Percentiles rank a stretch among this genome's conserved stretches.
Conservation (phyloP, 2,888 invertebrate species). For the Heliconius aoede region DNA sequence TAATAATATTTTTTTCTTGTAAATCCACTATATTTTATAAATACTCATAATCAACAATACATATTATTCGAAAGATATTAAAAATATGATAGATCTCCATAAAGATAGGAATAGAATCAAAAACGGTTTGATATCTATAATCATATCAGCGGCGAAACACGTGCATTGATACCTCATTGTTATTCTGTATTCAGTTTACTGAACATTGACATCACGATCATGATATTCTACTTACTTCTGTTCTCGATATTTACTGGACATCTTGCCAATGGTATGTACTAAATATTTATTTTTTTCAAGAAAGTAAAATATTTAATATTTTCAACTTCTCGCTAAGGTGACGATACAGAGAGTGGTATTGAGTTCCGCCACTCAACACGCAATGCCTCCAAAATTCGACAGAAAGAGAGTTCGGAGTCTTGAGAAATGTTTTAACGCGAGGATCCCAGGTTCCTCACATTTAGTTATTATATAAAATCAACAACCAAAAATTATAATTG, state of each 20-base stretch:
- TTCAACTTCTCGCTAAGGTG: rapidly evolving
- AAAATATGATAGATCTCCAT: neutral
- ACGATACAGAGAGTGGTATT: neutral
- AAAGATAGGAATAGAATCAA: constrained; percentile 1
- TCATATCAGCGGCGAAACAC: constrained; percentile 7
- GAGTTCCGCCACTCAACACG: neutral
- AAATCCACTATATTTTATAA: too few relatives aligned
- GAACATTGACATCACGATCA: constrained; percentile 15
- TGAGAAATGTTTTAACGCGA: too few relatives aligned
- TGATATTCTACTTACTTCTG: constrained; percentile 42
- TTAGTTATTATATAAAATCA: too few relatives aligned
- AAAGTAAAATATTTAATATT: neutral
- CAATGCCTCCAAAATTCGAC: neutral
- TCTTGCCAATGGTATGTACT: constrained; percentile 35
- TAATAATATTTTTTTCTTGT: too few relatives aligned
- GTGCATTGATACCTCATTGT: constrained; percentile 13
- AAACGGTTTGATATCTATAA: constrained; percentile 3
- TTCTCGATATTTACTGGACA: constrained; percentile 36
- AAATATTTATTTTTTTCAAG: neutral
- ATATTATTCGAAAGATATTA: neutral
- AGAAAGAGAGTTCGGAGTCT: neutral
- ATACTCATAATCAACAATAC: too few relatives aligned
- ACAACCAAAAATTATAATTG: too few relatives aligned
- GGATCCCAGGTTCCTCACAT: too few relatives aligned
- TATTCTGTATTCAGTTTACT: neutral